phyloP scores from a whole-genome alignment of 2,888 invertebrate genomes.

The Hololepta plana region DNA sequence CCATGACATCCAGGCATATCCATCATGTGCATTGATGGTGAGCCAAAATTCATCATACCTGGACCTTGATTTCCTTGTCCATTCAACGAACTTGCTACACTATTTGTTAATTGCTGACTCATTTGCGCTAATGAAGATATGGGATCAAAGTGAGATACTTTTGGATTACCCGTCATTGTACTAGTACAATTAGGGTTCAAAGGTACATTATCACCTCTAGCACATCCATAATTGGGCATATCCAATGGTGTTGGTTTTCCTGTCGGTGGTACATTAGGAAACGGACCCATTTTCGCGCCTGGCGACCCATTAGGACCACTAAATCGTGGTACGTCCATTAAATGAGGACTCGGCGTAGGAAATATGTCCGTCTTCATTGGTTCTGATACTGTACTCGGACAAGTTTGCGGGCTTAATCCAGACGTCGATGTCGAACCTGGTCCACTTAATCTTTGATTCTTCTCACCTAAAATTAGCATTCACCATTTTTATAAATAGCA shows the following conservation, averaged over 20 bases:
- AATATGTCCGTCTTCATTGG: conserved; percentile 24
- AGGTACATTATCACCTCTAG: conserved; percentile 42
- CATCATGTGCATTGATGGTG: conserved; percentile 30
- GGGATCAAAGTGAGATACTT: conserved; percentile 69
- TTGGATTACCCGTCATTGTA: conserved; percentile 35
- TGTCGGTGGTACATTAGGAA: conserved; percentile 27
- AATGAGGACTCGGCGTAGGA: conserved; percentile 25
- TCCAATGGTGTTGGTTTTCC: conserved; percentile 24
- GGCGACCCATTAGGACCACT: conserved; percentile 25
- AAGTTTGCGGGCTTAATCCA: conserved; percentile 25
- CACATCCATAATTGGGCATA: conserved; percentile 26
- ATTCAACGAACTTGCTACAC: conserved; percentile 40
- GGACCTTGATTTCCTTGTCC: conserved; percentile 32
- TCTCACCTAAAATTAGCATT: conserved; percentile 18
- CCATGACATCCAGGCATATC: conserved; percentile 26
- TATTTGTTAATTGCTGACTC: conserved; percentile 81
- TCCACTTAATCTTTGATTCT: conserved; percentile 19
- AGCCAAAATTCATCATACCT: conserved; percentile 37
- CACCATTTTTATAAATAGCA: conserved; percentile 9
- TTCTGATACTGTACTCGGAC: conserved; percentile 24
- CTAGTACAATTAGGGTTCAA: conserved; percentile 44
- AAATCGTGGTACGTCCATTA: conserved; percentile 30
- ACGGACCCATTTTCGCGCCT: conserved; percentile 25
- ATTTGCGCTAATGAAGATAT: conserved; percentile 88
- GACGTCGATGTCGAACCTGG: conserved; percentile 17